These are phyloP conservation scores for Thymelicus lineola DNA, from an alignment of 2,888 invertebrate species.

Conservation along the genomic window DNA sequence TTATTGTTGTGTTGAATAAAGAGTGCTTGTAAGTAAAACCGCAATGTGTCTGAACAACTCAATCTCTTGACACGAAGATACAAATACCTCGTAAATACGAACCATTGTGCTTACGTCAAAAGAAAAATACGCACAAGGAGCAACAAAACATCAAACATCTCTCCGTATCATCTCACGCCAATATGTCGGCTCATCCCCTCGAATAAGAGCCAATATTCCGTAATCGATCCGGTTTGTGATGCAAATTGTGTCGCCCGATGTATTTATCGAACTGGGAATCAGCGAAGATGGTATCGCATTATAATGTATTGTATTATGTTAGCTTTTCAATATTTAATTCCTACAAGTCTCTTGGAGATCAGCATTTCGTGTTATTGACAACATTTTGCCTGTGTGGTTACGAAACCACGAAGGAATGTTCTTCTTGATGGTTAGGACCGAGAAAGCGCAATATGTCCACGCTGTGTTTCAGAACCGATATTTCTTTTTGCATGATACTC, in stretches of 20 bases:
- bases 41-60: constrained; percentile 15
- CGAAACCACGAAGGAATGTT: no score
- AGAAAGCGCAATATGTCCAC: no score
- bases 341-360: background rate
- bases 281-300: constrained; percentile 33
- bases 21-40: background rate
- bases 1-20: background rate
- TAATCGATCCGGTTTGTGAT: constrained; percentile 24
- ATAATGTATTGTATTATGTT: constrained; percentile 11
- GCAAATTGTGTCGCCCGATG: constrained; percentile 31
- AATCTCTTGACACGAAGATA: constrained; percentile 34
- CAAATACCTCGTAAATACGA: constrained; percentile 38
- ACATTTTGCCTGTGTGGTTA: background rate
- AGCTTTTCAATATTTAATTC: constrained; percentile 21
- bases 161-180: constrained; percentile 21
- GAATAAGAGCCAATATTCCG: constrained; percentile 27
- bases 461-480: no score
- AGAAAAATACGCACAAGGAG: constrained; percentile 41
- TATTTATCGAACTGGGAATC: constrained; percentile 38
- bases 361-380: background rate
- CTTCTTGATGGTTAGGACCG: no score
- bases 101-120: constrained; percentile 39
- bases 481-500: no score
- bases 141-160: constrained; percentile 32
- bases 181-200: constrained; percentile 24